phyloP scores from a whole-genome alignment of 2,113 vertebrate genomes.

The human region DNA sequence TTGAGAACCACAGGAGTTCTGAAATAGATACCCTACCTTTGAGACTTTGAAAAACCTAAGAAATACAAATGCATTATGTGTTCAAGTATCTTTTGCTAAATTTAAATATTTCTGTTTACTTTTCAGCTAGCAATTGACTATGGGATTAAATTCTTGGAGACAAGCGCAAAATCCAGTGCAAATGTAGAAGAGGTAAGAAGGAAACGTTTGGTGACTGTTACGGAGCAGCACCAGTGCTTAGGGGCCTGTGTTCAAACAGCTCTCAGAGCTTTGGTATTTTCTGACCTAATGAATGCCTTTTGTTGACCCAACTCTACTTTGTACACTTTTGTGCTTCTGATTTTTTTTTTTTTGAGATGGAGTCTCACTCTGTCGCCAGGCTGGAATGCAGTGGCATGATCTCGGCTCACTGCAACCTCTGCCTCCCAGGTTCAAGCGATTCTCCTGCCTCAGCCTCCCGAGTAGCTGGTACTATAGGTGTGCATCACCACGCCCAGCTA shows the following conservation, averaged over 20 bases:
- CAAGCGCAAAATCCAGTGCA: conserved; percentile 97
- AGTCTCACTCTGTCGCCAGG: too few relatives aligned
- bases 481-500: too few relatives aligned
- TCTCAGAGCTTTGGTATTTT: not conserved
- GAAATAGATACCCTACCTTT: not conserved
- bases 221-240: not conserved
- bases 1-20: not conserved
- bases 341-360: not conserved
- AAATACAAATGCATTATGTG: not conserved
- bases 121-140: conserved; percentile 97
- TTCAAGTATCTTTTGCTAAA: not conserved
- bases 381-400: too few relatives aligned
- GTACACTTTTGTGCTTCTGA: not conserved
- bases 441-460: too few relatives aligned
- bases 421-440: too few relatives aligned
- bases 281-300: not conserved
- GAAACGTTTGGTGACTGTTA: not conserved
- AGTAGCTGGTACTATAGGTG: too few relatives aligned
- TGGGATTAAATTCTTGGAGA: conserved; percentile 98
- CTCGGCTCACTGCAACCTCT: too few relatives aligned
- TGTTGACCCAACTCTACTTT: not conserved
- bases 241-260: not conserved
- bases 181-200: conserved; percentile 97
- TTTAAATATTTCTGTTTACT: conserved; percentile 72
- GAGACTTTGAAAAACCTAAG: conserved; percentile 1